Evolutionary conservation across 2,113 vertebrate species (phyloP).

Genomic region (Gracilinanus agilis): DNA sequence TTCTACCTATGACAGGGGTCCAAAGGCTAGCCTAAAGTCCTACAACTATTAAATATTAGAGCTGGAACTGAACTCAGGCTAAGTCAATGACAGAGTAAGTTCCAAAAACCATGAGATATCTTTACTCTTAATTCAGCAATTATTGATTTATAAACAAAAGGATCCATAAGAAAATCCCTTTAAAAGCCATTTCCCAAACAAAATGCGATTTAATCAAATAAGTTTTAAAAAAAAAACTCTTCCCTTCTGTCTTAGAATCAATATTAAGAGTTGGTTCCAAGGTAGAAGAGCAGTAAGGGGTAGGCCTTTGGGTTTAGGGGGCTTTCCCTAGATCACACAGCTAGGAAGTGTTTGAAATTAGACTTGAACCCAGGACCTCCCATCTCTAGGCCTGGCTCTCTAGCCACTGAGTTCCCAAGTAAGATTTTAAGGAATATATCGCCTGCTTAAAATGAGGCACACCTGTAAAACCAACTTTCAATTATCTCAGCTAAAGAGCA

Average conservation of each 20-base stretch:
- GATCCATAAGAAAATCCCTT: neutral
- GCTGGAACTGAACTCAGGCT: neutral
- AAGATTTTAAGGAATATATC: neutral
- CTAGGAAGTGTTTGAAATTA: no score
- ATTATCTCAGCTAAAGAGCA: neutral
- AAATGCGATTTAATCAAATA: neutral
- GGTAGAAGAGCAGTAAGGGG: no score
- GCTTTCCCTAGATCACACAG: no score
- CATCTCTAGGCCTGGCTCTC: no score
- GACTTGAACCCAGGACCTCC: no score
- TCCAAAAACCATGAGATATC: neutral
- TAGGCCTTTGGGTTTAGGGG: no score
- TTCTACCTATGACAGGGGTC: neutral
- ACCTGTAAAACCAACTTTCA: neutral
- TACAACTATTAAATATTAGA: neutral
- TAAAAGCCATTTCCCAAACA: neutral
- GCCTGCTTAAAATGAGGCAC: neutral
- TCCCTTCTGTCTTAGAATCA: no score
- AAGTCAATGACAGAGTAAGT: neutral
- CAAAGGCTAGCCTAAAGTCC: neutral
- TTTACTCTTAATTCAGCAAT: neutral
- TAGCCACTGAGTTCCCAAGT: neutral
- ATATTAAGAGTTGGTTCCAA: no score
- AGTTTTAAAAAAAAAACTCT: neutral
- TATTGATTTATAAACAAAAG: neutral